A percentile compares a stretch with the other conserved stretches of the same genome.
Conservation (phyloP, 2,113 vertebrate genomes). For the Sapajus apella region DNA sequence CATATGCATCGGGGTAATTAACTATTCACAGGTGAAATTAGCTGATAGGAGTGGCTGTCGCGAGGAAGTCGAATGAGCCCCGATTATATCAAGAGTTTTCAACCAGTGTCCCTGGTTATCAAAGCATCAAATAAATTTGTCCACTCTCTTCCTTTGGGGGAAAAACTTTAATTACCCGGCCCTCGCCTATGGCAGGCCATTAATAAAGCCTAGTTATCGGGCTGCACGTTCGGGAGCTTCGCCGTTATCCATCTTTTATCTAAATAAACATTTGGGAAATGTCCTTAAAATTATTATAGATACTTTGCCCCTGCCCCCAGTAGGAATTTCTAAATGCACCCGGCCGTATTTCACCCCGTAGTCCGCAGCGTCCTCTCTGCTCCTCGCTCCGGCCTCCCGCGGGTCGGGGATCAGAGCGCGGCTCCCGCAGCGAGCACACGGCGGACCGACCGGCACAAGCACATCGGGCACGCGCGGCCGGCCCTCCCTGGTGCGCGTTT, state of each 20-base stretch:
- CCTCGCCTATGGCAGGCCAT: slow-evolving; percentile 96
- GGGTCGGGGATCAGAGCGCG: slow-evolving; percentile 87
- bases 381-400: slow-evolving; percentile 73
- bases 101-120: slow-evolving; percentile 95
- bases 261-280: slow-evolving; percentile 95
- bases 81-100: slow-evolving; percentile 95
- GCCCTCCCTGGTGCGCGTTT: slow-evolving; percentile 90
- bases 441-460: slow-evolving; percentile 96
- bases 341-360: slow-evolving; percentile 71
- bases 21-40: slow-evolving; percentile 99
- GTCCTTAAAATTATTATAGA: slow-evolving; percentile 93
- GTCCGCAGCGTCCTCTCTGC: slow-evolving; percentile 48
- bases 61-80: slow-evolving; percentile 91
- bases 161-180: slow-evolving; percentile 96
- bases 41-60: slow-evolving; percentile 93
- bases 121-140: slow-evolving; percentile 98
- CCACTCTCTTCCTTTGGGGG: slow-evolving; percentile 89
- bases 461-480: slow-evolving; percentile 92
- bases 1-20: slow-evolving; percentile 98
- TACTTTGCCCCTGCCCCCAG: slow-evolving; percentile 84
- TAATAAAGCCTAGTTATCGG: slow-evolving; percentile 99
- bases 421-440: slow-evolving; percentile 93
- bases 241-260: slow-evolving; percentile 93
- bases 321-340: slow-evolving; percentile 88
- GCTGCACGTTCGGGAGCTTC: slow-evolving; percentile 88